Percentiles rank a stretch among this genome's conserved stretches.
phyloP scores from a whole-genome alignment of 2,113 vertebrate species.

The Oreochromis spilurus region DNA sequence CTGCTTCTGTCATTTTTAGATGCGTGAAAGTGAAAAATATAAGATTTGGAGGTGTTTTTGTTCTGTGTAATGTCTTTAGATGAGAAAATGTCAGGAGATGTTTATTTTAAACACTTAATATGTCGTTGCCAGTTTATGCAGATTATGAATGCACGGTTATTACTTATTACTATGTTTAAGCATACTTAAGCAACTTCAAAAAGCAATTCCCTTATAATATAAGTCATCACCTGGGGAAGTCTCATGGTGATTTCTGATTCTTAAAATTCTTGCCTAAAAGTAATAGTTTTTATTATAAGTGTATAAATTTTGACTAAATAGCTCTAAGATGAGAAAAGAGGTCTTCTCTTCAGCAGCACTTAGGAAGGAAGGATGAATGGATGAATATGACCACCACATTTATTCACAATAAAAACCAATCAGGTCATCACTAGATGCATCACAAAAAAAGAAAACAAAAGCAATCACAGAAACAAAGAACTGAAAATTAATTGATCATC shows the following conservation, averaged over 20 bases:
- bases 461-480: no score
- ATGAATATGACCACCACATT: no score
- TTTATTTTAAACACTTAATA: not conserved
- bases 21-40: not conserved
- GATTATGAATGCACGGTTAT: not conserved
- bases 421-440: no score
- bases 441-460: no score
- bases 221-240: not conserved
- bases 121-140: not conserved
- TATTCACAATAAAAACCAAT: no score
- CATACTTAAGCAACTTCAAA: accelerated
- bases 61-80: not conserved
- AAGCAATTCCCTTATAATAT: not conserved
- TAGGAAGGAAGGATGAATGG: no score
- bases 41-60: not conserved
- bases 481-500: no score
- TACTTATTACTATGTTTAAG: no score
- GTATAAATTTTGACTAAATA: not conserved
- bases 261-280: not conserved
- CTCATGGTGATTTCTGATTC: not conserved
- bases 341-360: not conserved
- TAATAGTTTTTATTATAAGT: not conserved
- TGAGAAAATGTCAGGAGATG: not conserved
- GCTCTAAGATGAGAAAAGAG: not conserved
- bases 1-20: not conserved